Percentiles rank a stretch among this genome's conserved stretches.
phyloP scores from a whole-genome alignment of 2,797 vertebrate species.

The Oophaga sylvatica region DNA sequence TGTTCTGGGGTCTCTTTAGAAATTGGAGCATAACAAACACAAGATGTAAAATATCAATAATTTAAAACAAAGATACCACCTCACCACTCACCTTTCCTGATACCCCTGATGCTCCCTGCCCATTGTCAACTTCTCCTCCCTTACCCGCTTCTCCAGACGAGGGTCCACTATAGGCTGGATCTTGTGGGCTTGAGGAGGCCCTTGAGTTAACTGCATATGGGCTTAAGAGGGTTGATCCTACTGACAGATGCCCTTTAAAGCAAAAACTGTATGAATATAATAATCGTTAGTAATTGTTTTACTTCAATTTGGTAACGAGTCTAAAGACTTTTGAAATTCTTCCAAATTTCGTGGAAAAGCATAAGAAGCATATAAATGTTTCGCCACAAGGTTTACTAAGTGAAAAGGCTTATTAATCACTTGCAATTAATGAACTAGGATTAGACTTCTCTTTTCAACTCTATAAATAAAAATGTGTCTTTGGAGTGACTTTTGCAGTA shows the following conservation, averaged over 20 bases:
- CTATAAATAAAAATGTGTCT: slow-evolving; percentile 36
- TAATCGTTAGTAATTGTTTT: not conserved
- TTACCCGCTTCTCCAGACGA: no score
- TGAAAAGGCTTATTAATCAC: not conserved
- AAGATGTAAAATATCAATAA: no score
- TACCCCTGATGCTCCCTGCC: no score
- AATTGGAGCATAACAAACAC: no score
- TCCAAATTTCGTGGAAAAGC: not conserved
- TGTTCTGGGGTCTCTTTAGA: no score
- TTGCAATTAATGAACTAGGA: slow-evolving; percentile 9
- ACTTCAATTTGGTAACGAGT: not conserved
- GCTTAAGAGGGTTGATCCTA: not conserved
- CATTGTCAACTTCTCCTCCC: no score
- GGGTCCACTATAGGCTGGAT: no score
- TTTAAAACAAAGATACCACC: no score
- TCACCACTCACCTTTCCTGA: no score
- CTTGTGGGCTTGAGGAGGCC: no score
- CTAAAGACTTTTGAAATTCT: not conserved
- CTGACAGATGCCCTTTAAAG: not conserved
- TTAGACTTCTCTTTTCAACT: slow-evolving; percentile 9
- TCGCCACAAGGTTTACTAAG: not conserved
- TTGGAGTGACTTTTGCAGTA: slow-evolving; percentile 43
- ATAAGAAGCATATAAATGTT: not conserved
- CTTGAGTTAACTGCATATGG: no score
- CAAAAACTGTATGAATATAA: not conserved